These are phyloP conservation scores for Chinchilla lanigera DNA, from an alignment of 2,113 vertebrate genomes.

Conservation along the genomic window DNA sequence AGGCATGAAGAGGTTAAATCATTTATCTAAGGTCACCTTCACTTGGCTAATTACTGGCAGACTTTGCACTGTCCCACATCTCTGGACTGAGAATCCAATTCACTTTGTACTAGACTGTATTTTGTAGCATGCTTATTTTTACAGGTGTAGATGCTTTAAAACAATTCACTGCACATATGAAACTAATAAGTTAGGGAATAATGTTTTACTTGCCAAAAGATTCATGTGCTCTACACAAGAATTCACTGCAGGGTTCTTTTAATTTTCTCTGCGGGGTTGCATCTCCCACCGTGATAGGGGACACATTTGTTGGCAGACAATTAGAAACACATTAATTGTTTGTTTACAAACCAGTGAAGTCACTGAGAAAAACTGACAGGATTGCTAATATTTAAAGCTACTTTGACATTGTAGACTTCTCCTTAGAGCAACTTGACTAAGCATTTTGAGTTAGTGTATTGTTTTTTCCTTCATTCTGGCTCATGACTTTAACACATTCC, in stretches of 20 bases:
- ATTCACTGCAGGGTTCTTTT: conserved; percentile 71
- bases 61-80: conserved; percentile 12
- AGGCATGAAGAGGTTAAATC: conserved; percentile 72
- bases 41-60: conserved; percentile 73
- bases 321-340: conserved; percentile 76
- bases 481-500: conserved; percentile 46
- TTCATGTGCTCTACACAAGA: conserved; percentile 56
- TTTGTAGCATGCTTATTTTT: conserved; percentile 67
- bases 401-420: not conserved
- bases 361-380: conserved; percentile 51
- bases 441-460: conserved; percentile 55
- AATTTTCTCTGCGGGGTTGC: conserved; percentile 72
- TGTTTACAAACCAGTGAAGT: conserved; percentile 74
- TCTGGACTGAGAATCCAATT: conserved; percentile 40
- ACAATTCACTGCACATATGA: conserved; percentile 62
- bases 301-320: conserved; percentile 76
- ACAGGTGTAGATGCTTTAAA: conserved; percentile 67
- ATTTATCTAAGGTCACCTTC: conserved; percentile 70
- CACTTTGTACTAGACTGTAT: conserved; percentile 45
- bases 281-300: conserved; percentile 64
- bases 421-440: conserved; percentile 23
- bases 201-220: conserved; percentile 71
- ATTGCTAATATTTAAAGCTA: conserved; percentile 66
- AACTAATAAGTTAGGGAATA: conserved; percentile 61
- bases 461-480: conserved; percentile 14